A percentile compares a stretch with the other conserved stretches of the same genome.
Evolutionary conservation across 2,888 invertebrate genomes (phyloP).

Genomic region (Agelastica alni): DNA sequence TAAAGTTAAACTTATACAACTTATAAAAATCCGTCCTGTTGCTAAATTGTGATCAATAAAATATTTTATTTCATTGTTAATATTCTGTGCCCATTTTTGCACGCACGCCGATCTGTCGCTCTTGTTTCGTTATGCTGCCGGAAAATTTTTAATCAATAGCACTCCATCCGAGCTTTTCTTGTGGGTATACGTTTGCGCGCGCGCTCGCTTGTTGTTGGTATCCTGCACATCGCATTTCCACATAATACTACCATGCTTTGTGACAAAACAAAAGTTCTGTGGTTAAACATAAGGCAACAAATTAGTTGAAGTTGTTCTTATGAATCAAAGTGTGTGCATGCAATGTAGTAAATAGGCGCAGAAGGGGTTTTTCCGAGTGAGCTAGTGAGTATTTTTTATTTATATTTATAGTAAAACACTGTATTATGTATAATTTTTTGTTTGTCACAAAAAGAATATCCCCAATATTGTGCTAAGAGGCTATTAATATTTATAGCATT

Average conservation of each 20-base stretch:
- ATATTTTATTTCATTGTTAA: too few relatives aligned
- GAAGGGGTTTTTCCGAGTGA: neutral
- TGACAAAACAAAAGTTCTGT: slow-evolving; percentile 4
- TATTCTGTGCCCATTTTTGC: too few relatives aligned
- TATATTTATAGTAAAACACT: neutral
- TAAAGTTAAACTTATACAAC: too few relatives aligned
- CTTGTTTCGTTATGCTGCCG: slow-evolving; percentile 13
- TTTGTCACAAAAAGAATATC: neutral
- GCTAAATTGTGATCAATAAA: neutral
- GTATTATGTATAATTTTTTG: neutral
- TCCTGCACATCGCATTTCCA: slow-evolving; percentile 19
- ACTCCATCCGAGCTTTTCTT: slow-evolving; percentile 23
- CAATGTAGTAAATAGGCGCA: slow-evolving; percentile 7
- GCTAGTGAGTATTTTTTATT: neutral
- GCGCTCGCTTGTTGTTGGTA: neutral
- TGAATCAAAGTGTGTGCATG: slow-evolving; percentile 7
- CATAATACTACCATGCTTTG: slow-evolving; percentile 28
- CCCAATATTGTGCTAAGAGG: neutral
- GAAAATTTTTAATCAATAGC: slow-evolving; percentile 32
- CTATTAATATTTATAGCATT: neutral
- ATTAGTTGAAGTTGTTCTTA: slow-evolving; percentile 6
- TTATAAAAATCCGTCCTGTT: too few relatives aligned
- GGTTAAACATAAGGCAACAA: slow-evolving; percentile 17
- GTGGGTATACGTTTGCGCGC: slow-evolving; percentile 10
- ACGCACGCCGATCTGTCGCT: too few relatives aligned